Evolutionary conservation across 2,888 invertebrate genomes (phyloP).

Genomic region (Lithophane leautieri): DNA sequence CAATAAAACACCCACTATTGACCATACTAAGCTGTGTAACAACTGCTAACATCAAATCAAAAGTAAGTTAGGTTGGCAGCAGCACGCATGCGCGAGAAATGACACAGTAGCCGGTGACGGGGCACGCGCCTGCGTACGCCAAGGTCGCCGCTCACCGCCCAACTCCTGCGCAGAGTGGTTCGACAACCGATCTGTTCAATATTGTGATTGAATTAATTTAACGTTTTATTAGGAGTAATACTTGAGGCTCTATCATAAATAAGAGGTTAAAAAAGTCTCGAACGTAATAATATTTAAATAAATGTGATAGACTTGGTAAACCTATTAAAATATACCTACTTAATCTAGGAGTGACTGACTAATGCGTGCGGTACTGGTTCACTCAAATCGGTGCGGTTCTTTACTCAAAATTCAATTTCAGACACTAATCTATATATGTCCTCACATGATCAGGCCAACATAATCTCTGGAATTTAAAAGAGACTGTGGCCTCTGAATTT

Average conservation of each 20-base stretch:
- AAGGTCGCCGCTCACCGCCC: constrained; percentile 82
- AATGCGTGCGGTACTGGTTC: no score
- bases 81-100: constrained; percentile 71
- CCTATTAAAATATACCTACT: background rate
- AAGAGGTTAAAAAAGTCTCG: background rate
- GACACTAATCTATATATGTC: no score
- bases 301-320: no score
- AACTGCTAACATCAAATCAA: constrained; percentile 56
- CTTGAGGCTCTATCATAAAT: background rate
- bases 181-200: constrained; percentile 79
- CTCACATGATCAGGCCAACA: no score
- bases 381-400: no score
- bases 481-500: no score
- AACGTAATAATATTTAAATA: background rate
- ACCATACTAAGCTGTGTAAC: constrained; percentile 32
- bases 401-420: no score
- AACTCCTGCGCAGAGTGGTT: constrained; percentile 73
- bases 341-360: no score
- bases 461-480: no score
- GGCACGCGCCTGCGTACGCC: constrained; percentile 71
- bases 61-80: constrained; percentile 61
- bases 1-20: background rate
- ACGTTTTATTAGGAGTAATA: background rate
- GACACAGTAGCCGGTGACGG: constrained; percentile 76
- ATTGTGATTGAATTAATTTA: constrained; percentile 52